Conservation (phyloP, 1,140 invertebrate species). For the Trinorchestia longiramus region DNA sequence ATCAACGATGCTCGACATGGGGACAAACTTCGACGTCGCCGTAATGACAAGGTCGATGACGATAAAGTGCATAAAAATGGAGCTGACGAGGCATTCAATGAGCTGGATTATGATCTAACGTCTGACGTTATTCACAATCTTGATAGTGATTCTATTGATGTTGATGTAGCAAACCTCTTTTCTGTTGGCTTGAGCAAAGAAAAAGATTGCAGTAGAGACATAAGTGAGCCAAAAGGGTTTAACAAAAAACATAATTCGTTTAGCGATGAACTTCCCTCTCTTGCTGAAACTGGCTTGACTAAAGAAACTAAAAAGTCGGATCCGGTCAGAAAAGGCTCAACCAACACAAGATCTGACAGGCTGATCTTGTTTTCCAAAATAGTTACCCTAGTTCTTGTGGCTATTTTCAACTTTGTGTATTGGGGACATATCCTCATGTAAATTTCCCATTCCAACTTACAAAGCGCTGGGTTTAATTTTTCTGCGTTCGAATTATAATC, state of each 20-base stretch:
- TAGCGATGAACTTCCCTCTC: background rate
- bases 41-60: background rate
- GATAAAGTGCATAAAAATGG: background rate
- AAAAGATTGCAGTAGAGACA: background rate
- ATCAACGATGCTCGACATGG: background rate
- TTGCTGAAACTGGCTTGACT: background rate
- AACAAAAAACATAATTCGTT: background rate
- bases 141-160: background rate
- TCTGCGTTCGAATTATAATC: background rate
- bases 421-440: conserved; percentile 23
- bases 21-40: background rate
- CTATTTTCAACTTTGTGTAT: background rate
- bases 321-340: background rate
- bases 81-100: background rate
- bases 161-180: background rate
- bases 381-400: background rate
- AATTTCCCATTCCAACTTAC: background rate
- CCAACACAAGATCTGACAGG: background rate
- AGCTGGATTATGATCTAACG: background rate
- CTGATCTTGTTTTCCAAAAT: background rate
- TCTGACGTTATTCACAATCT: background rate
- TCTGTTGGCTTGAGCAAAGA: background rate
- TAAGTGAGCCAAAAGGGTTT: background rate
- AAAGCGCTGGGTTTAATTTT: background rate
- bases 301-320: background rate